Evolutionary conservation across 2,888 invertebrate species (phyloP).

Genomic region (Idaea aversata): DNA sequence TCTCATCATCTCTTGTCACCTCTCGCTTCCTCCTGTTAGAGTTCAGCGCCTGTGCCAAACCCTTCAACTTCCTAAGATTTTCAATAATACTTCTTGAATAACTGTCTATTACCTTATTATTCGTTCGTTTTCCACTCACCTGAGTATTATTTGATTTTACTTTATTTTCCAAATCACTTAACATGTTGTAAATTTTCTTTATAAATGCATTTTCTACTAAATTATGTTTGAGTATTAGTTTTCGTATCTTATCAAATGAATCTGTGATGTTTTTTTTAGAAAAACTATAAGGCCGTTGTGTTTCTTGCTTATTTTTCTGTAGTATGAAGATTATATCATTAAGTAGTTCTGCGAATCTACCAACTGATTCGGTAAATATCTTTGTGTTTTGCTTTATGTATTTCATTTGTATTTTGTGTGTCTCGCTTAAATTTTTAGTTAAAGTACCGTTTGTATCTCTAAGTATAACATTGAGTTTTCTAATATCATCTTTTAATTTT

Average conservation of each 20-base stretch:
- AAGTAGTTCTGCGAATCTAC: constrained; percentile 51
- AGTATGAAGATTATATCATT: constrained; percentile 51
- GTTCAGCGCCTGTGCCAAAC: constrained; percentile 45
- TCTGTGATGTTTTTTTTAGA: constrained; percentile 15
- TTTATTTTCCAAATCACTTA: constrained; percentile 38
- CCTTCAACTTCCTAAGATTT: constrained; percentile 56
- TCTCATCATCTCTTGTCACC: constrained; percentile 39
- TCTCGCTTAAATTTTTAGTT: constrained; percentile 32
- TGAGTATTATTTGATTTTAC: constrained; percentile 19
- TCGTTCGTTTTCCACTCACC: constrained; percentile 21
- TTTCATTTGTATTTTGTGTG: constrained; percentile 45
- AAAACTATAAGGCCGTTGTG: constrained; percentile 10
- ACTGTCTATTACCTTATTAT: constrained; percentile 37
- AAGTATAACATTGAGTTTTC: constrained; percentile 48
- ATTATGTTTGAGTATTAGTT: constrained; percentile 49
- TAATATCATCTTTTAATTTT: constrained; percentile 35
- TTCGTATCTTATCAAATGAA: constrained; percentile 42
- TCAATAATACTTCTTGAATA: constrained; percentile 54
- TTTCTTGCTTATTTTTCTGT: constrained; percentile 29
- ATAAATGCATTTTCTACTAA: constrained; percentile 58
- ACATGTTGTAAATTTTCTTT: constrained; percentile 48
- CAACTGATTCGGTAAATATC: constrained; percentile 51
- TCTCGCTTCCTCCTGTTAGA: constrained; percentile 47
- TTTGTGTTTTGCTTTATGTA: constrained; percentile 55
- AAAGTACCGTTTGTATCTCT: constrained; percentile 33